Conservation (phyloP, 1,140 invertebrate genomes). For the Epicauta chinensis region DNA sequence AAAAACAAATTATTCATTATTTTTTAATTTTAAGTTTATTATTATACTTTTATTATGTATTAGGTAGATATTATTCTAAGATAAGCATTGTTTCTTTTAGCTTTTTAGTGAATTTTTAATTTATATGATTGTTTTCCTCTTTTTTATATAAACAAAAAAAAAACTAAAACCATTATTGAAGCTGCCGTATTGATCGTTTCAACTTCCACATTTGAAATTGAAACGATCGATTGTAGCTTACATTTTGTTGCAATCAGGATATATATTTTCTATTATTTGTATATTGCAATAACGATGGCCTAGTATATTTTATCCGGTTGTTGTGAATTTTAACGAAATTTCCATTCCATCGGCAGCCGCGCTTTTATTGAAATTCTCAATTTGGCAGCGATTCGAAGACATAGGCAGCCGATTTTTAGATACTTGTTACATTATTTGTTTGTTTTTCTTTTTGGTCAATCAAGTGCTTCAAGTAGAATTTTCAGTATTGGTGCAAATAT, state of each 20-base stretch:
- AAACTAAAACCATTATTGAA: too few relatives aligned
- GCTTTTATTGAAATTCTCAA: constrained; percentile 8
- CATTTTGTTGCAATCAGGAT: constrained; percentile 19
- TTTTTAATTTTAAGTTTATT: constrained; percentile 24
- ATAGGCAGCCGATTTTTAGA: constrained; percentile 5
- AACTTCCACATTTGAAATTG: too few relatives aligned
- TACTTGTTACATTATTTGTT: background rate
- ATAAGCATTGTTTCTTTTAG: constrained; percentile 30
- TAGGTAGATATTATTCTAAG: constrained; percentile 29
- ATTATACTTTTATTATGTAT: constrained; percentile 20
- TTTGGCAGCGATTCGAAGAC: constrained; percentile 23
- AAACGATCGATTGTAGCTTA: background rate
- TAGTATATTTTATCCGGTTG: constrained; percentile 10
- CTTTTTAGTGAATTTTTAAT: constrained; percentile 26
- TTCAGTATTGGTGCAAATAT: constrained; percentile 28
- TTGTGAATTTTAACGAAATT: too few relatives aligned
- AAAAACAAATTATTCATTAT: constrained; percentile 11
- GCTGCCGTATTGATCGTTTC: too few relatives aligned
- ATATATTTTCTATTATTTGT: constrained; percentile 5
- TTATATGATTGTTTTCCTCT: constrained; percentile 17
- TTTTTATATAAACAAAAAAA: too few relatives aligned
- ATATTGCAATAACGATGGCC: constrained; percentile 18
- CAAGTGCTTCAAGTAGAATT: background rate
- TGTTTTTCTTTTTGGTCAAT: background rate
- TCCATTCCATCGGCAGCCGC: constrained; percentile 33